Evolutionary conservation across 2,888 invertebrate genomes (phyloP).

Genomic region (Papilio gigon): DNA sequence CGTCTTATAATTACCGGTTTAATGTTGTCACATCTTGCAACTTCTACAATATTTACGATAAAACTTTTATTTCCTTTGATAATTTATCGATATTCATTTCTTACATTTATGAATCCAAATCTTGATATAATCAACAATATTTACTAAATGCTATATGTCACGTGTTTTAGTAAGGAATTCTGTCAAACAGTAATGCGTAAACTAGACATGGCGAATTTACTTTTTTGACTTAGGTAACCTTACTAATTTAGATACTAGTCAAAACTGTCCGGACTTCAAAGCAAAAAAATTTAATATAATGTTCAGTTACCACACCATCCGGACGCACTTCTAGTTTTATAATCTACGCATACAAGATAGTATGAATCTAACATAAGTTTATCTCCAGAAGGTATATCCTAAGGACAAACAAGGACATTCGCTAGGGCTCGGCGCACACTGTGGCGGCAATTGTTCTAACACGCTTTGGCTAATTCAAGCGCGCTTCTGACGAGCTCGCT

Average conservation of each 20-base stretch:
- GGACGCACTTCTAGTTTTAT: neutral
- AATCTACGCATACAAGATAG: neutral
- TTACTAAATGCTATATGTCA: neutral
- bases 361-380: neutral
- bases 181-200: neutral
- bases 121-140: neutral
- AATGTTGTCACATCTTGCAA: constrained; percentile 25
- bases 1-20: constrained; percentile 37
- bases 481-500: constrained; percentile 45
- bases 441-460: constrained; percentile 51
- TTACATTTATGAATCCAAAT: neutral
- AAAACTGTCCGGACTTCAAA: no score
- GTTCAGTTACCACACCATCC: neutral
- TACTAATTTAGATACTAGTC: neutral
- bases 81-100: neutral
- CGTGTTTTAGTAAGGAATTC: neutral
- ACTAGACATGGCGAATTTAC: neutral
- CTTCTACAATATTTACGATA: constrained; percentile 16
- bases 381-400: constrained; percentile 1
- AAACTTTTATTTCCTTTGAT: neutral
- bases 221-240: neutral
- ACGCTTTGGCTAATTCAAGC: constrained; percentile 51
- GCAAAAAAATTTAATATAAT: no score
- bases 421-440: constrained; percentile 30
- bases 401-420: constrained; percentile 23